A percentile compares a stretch with the other conserved stretches of the same genome.
Evolutionary conservation across 2,113 vertebrate genomes (phyloP).

Genomic region (Pseudorectes ferrugineus): DNA sequence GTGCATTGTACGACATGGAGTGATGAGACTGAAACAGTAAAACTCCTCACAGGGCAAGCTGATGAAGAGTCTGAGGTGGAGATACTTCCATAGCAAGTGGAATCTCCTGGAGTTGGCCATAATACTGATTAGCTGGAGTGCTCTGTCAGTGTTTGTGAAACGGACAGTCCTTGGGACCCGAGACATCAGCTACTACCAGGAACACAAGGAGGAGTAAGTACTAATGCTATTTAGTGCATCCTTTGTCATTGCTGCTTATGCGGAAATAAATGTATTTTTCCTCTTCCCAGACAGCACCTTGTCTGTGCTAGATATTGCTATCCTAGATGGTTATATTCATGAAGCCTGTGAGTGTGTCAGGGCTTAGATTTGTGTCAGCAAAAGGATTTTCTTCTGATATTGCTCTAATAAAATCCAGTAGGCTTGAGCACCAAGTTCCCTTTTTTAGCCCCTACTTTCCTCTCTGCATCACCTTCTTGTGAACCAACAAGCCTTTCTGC

Average conservation of each 20-base stretch:
- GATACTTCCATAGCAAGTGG: constrained; percentile 88
- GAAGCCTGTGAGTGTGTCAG: not conserved
- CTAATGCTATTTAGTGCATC: not conserved
- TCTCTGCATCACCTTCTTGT: not conserved
- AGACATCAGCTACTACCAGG: constrained; percentile 83
- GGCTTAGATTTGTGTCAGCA: not conserved
- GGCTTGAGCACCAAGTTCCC: not conserved
- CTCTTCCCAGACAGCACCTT: not conserved
- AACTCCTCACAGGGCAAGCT: constrained; percentile 77
- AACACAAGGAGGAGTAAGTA: constrained; percentile 81
- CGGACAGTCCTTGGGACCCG: constrained; percentile 79
- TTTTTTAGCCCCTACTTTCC: not conserved
- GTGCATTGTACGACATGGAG: not conserved
- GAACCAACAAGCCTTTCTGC: not conserved
- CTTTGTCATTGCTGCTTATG: not conserved
- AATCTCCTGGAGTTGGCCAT: constrained; percentile 87
- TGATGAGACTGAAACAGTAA: not conserved
- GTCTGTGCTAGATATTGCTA: not conserved
- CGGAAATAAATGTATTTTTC: not conserved
- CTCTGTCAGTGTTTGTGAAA: constrained; percentile 86
- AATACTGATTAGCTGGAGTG: constrained; percentile 89
- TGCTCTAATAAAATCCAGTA: not conserved
- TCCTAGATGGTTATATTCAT: not conserved
- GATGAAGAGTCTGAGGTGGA: constrained; percentile 81
- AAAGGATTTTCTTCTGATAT: not conserved